Percentiles rank a stretch among this genome's conserved stretches.
Conservation (phyloP, 2,797 vertebrate genomes). For the Spheniscus humboldti region DNA sequence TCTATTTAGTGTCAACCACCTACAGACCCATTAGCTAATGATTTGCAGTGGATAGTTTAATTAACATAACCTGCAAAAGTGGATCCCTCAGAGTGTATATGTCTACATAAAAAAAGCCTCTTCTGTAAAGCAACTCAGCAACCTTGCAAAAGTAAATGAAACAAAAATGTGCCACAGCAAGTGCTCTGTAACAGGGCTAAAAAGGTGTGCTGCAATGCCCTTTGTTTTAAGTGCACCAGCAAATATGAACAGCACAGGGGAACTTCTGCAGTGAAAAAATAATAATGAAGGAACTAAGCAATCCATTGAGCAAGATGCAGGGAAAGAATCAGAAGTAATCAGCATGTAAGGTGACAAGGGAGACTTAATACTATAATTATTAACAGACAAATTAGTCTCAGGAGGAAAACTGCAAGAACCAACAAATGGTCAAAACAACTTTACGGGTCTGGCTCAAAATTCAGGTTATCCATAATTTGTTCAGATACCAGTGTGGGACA, state of each 20-base stretch:
- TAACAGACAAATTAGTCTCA: background rate
- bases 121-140: background rate
- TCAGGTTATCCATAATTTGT: background rate
- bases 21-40: conserved; percentile 9
- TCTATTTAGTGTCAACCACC: background rate
- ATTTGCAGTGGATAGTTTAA: background rate
- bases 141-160: background rate
- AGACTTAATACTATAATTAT: background rate
- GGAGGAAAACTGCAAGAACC: background rate
- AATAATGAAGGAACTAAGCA: background rate
- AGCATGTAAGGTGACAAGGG: background rate
- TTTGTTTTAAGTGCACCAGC: background rate
- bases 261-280: background rate
- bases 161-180: background rate
- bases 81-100: background rate
- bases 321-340: background rate
- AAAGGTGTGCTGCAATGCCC: background rate
- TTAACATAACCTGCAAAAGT: background rate
- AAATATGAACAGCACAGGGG: background rate
- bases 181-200: background rate
- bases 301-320: background rate
- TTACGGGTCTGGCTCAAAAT: background rate
- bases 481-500: background rate
- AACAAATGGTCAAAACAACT: background rate
- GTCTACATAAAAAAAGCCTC: background rate